A percentile compares a stretch with the other conserved stretches of the same genome.
These are phyloP conservation scores for Chloroceryle inda DNA, from an alignment of 2,797 vertebrate species.

Conservation along the genomic window DNA sequence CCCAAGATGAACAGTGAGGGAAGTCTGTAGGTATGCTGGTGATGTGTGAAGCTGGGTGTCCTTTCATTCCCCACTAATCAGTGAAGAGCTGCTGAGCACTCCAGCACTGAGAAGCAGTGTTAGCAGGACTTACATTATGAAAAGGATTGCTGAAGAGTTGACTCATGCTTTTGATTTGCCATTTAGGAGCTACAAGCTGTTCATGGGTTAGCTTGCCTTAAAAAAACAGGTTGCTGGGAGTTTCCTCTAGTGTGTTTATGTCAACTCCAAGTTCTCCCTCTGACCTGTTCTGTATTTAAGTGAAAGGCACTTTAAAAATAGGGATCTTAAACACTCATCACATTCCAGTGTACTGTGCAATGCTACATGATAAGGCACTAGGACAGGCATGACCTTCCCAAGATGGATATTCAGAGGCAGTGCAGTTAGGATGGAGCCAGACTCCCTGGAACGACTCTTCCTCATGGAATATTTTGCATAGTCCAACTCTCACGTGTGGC, in stretches of 20 bases:
- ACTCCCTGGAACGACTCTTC: not conserved
- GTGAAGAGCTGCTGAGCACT: not conserved
- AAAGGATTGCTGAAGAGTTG: not conserved
- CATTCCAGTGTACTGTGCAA: not conserved
- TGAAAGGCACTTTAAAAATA: not conserved
- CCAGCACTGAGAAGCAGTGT: not conserved
- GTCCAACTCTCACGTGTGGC: not conserved
- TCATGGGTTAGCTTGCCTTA: not conserved
- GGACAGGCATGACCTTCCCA: not conserved
- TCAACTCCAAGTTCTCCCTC: not conserved
- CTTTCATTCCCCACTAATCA: not conserved
- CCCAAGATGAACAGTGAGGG: not conserved
- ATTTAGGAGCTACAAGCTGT: not conserved
- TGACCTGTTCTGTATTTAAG: not conserved
- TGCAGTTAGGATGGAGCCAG: not conserved
- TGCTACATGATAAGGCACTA: not conserved
- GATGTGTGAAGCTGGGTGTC: not conserved
- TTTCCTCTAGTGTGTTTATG: not conserved
- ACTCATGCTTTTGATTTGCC: not conserved
- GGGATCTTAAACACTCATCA: not conserved
- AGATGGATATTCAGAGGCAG: not conserved
- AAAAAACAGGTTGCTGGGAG: not conserved
- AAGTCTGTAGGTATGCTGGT: not conserved
- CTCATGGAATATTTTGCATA: not conserved
- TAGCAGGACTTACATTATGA: not conserved